phyloP scores from a whole-genome alignment of 2,888 invertebrate species.

The Phania funesta region DNA sequence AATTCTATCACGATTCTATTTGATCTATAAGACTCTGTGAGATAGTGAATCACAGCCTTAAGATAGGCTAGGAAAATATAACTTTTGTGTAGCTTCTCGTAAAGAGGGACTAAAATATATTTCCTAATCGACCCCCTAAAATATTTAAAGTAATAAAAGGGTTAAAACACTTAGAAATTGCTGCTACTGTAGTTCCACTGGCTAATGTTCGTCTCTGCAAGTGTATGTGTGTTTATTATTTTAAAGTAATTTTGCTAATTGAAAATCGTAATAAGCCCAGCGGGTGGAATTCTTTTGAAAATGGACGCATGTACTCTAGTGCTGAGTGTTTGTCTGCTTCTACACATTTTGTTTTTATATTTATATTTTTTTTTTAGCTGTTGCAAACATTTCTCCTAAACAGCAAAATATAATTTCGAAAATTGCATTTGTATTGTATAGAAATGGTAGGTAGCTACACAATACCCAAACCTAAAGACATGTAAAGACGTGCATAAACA shows the following conservation, averaged over 20 bases:
- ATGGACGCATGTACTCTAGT: slow-evolving; percentile 56
- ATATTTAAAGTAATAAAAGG: too few relatives aligned
- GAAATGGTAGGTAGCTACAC: background rate
- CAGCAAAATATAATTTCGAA: slow-evolving; percentile 62
- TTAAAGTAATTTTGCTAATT: slow-evolving; percentile 78
- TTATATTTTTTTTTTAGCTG: slow-evolving; percentile 5
- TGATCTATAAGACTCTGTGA: too few relatives aligned
- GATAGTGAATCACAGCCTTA: too few relatives aligned
- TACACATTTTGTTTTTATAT: slow-evolving; percentile 47
- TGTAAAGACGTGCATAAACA: slow-evolving; percentile 16
- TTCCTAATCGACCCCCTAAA: too few relatives aligned
- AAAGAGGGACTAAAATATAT: too few relatives aligned
- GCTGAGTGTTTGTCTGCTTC: slow-evolving; percentile 33
- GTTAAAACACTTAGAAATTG: slow-evolving; percentile 26
- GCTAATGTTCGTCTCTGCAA: background rate
- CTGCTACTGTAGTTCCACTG: slow-evolving; percentile 9
- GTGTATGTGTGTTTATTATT: slow-evolving; percentile 35
- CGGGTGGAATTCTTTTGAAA: slow-evolving; percentile 70
- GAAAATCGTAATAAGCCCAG: slow-evolving; percentile 78
- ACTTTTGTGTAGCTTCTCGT: too few relatives aligned
- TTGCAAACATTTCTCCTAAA: slow-evolving; percentile 40
- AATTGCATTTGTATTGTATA: slow-evolving; percentile 61
- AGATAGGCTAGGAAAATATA: too few relatives aligned
- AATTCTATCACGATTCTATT: too few relatives aligned
- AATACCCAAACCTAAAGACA: background rate